Conservation (phyloP, 2,113 vertebrate species). For the Osmerus eperlanus region DNA sequence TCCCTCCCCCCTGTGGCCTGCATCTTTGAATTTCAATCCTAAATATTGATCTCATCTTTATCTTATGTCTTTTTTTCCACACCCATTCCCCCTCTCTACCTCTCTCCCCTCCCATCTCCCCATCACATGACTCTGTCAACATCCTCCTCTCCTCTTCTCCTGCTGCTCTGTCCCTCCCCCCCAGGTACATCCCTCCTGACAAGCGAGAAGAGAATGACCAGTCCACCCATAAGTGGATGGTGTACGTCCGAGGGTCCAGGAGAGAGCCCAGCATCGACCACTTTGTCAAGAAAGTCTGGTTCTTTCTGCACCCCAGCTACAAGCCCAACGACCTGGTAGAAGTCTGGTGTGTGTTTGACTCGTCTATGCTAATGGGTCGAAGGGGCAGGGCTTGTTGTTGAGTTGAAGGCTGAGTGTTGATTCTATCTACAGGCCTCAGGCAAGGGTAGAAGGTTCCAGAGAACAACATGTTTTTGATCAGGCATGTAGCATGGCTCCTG, state of each 20-base stretch:
- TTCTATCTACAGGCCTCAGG: conserved; percentile 23
- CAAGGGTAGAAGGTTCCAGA: conserved; percentile 18
- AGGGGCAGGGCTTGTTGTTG: conserved; percentile 5
- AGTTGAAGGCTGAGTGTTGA: background rate
- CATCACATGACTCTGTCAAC: background rate
- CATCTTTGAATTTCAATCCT: background rate
- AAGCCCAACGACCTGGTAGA: conserved; percentile 98
- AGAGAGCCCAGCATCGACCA: conserved; percentile 95
- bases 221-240: conserved; percentile 99
- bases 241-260: conserved; percentile 92
- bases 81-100: background rate
- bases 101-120: background rate
- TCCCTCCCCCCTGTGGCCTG: background rate
- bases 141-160: background rate
- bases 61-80: background rate
- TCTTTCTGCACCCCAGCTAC: conserved; percentile 98
- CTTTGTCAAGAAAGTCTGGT: conserved; percentile 99
- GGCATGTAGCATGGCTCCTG: too few relatives aligned
- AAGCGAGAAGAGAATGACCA: conserved; percentile 98
- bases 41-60: too few relatives aligned
- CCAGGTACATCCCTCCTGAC: conserved; percentile 96
- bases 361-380: background rate
- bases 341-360: conserved; percentile 82
- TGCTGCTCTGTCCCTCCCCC: conserved; percentile 22
- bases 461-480: conserved; percentile 20